A percentile compares a stretch with the other conserved stretches of the same genome.
These are phyloP conservation scores for Drosophila tropicalis DNA, from an alignment of 1,140 invertebrate genomes.

Conservation along the genomic window DNA sequence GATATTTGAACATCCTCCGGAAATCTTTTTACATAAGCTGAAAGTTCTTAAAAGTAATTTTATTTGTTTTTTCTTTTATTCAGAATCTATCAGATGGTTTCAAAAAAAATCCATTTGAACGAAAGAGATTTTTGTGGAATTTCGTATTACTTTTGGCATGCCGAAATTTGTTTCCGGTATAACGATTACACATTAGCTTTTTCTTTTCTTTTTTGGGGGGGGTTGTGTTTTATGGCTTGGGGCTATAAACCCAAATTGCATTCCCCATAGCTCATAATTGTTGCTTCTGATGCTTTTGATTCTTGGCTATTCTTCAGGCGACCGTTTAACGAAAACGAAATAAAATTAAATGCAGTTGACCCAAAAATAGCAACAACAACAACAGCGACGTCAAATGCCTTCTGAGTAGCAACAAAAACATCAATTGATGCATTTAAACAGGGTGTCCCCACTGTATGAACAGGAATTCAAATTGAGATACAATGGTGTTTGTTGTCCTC, in stretches of 20 bases:
- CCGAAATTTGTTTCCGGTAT: not conserved
- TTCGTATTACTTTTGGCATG: not conserved
- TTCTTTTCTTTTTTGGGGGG: not conserved
- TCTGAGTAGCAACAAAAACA: slow-evolving; percentile 12
- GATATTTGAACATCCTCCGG: too few relatives aligned
- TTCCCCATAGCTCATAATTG: slow-evolving; percentile 64
- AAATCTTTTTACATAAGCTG: not conserved
- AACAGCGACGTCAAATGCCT: slow-evolving; percentile 22
- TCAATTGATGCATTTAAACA: slow-evolving; percentile 15
- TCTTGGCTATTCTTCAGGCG: slow-evolving; percentile 44
- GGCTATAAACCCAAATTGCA: slow-evolving; percentile 72
- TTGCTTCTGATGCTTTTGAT: slow-evolving; percentile 20
- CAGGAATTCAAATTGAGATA: too few relatives aligned
- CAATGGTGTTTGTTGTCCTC: too few relatives aligned
- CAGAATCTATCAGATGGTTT: too few relatives aligned
- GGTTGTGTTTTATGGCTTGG: slow-evolving; percentile 22
- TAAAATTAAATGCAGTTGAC: slow-evolving; percentile 77
- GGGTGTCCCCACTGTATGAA: not conserved
- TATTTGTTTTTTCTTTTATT: too few relatives aligned
- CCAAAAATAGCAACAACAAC: slow-evolving; percentile 58
- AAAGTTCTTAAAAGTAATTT: not conserved
- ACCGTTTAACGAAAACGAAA: slow-evolving; percentile 68
- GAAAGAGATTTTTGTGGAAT: too few relatives aligned
- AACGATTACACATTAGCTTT: not conserved
- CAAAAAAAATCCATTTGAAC: too few relatives aligned